A percentile compares a stretch with the other conserved stretches of the same genome.
Evolutionary conservation across 2,888 invertebrate genomes (phyloP).

Genomic region (Lasioglossum malachurum): DNA sequence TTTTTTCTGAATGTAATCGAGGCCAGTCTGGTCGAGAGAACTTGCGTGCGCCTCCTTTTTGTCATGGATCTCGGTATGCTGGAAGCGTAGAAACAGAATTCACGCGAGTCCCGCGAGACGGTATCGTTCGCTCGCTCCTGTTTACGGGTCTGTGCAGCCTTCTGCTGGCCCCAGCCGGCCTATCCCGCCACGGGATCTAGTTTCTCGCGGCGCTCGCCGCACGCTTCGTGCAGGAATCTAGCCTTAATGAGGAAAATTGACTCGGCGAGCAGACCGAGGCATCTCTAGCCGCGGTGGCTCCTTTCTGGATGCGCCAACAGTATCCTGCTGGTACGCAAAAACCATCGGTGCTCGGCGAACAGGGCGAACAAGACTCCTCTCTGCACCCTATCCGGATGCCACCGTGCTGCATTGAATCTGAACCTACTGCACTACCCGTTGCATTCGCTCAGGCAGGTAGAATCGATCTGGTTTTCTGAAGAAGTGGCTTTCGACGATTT

Average conservation of each 20-base stretch:
- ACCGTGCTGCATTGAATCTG: conserved; percentile 60
- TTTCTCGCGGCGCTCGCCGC: conserved; percentile 67
- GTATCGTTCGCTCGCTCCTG: conserved; percentile 70
- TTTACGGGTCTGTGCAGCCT: conserved; percentile 65
- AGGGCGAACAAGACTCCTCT: conserved; percentile 28
- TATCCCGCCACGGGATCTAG: conserved; percentile 81
- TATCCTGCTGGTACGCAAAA: conserved; percentile 46
- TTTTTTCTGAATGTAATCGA: conserved; percentile 36
- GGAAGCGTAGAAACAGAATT: conserved; percentile 65
- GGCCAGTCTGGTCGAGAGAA: conserved; percentile 2
- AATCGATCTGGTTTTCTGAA: background rate
- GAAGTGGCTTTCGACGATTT: background rate
- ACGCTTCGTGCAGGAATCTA: conserved; percentile 83
- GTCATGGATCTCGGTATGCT: background rate
- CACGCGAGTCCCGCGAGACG: conserved; percentile 65
- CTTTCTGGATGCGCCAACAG: conserved; percentile 35
- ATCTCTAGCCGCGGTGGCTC: conserved; percentile 43
- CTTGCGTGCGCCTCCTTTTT: conserved; percentile 46
- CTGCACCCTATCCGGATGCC: conserved; percentile 43
- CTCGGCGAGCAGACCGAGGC: conserved; percentile 56
- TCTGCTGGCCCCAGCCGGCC: conserved; percentile 45
- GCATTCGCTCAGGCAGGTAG: background rate
- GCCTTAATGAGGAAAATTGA: conserved; percentile 83
- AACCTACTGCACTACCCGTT: background rate
- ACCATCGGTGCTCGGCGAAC: conserved; percentile 23